phyloP scores from a whole-genome alignment of 2,888 invertebrate genomes.

The Rhorus exstirpatorius region DNA sequence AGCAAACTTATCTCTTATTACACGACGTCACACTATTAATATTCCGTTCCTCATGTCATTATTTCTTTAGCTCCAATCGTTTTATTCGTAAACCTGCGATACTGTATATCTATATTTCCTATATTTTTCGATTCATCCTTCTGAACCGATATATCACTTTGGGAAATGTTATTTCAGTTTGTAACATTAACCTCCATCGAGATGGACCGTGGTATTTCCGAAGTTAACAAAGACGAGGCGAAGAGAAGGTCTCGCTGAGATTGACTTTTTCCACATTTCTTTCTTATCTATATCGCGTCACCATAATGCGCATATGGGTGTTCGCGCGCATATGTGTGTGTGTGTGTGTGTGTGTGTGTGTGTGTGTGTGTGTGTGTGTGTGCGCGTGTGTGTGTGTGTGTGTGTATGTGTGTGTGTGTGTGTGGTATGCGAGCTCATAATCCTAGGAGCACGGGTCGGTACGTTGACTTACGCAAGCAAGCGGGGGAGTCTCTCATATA shows the following conservation, averaged over 20 bases:
- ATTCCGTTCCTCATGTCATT: slow-evolving; percentile 6
- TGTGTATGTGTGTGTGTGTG: slow-evolving; percentile 9
- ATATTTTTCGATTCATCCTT: background rate
- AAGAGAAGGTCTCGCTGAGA: slow-evolving; percentile 20
- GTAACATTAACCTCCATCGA: slow-evolving; percentile 1
- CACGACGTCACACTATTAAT: slow-evolving; percentile 20
- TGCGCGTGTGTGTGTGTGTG: too few relatives aligned
- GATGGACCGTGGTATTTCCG: slow-evolving; percentile 7
- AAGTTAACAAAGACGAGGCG: slow-evolving; percentile 11
- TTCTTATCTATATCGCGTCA: slow-evolving; percentile 38
- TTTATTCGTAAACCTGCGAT: background rate
- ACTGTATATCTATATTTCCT: background rate
- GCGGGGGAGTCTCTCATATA: slow-evolving; percentile 17
- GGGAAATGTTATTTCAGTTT: slow-evolving; percentile 37
- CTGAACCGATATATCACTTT: background rate
- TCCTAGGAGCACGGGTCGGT: slow-evolving; percentile 23
- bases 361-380: too few relatives aligned
- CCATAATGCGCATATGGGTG: background rate
- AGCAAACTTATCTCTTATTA: slow-evolving; percentile 35
- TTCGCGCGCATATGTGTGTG: too few relatives aligned
- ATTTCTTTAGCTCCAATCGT: background rate
- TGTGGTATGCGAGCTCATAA: slow-evolving; percentile 42
- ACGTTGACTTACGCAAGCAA: slow-evolving; percentile 45
- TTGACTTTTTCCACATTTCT: slow-evolving; percentile 49
- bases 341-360: slow-evolving; percentile 3